Base-by-base conservation (phyloP, 2,113 vertebrate genomes). In the Psettodes erumei region DNA sequence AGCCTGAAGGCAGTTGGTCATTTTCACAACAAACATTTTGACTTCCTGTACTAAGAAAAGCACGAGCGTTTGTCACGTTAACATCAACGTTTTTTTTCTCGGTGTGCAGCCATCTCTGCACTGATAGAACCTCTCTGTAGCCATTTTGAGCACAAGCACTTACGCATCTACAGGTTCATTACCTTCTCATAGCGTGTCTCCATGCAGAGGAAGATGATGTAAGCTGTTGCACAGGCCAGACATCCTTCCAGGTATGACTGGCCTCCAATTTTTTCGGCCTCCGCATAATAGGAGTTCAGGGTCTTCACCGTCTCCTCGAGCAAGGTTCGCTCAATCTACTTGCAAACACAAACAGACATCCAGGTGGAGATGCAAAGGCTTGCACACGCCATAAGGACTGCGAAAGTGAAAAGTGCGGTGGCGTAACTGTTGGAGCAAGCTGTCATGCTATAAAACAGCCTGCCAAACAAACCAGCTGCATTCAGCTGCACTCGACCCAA, bases 181-280 rank as follows among this genome's bases (percentile, higher is more conserved):
- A 99, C 98, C 97, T 98, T 99, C 88, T 99, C 98, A 0, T 99
- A 99, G 83, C 97, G 96, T 0, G 98, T 99, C 93, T 99, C 98
- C 96, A 99, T 97, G 94, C 98, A 99, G 73, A 99, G 95, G 85
- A 99, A 99, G 91, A 98, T 95, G 89, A 99, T 95, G 79, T 99
- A 99, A 63, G 97, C 98, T 0, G 98, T 99, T 55, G 96, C 94
- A 18, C 98, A 99, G 51, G 97, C 98, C 86, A 99, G 90, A 73
- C 97, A 99, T 76, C 98, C 97, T 86, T 99, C 98, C 13, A 99
- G 91, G 90, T 99, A 99, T 0, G 98, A 98, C 88, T 96, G 97
- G 75, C 97, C 96, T 48, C 98, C 97, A 0, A 99, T 98, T 92
- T 98, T 99, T 94, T 99, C 98, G 0, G 98, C 98, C 85, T 99